Percentiles rank a stretch among this genome's conserved stretches.
Conservation (phyloP, 2,797 vertebrate species). For the Phoxinus dragarum region DNA sequence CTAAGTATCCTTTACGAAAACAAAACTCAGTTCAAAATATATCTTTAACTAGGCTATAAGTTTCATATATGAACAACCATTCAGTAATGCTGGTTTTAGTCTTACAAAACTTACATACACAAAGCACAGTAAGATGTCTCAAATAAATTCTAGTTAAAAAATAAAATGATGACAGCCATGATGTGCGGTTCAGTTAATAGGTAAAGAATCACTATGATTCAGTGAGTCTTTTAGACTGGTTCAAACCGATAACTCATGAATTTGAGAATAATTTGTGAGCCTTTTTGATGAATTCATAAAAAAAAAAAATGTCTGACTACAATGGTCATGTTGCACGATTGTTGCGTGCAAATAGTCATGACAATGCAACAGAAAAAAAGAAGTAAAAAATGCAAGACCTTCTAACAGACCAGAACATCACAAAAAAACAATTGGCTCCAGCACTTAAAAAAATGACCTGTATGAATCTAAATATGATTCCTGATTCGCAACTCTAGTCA, state of each 20-base stretch:
- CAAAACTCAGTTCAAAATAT: neutral
- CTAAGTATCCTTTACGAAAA: neutral
- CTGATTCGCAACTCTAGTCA: neutral
- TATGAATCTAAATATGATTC: neutral
- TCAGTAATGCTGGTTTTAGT: neutral
- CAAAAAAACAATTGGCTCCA: neutral
- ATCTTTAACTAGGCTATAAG: no score
- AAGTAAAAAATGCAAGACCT: neutral
- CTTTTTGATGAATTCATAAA: neutral
- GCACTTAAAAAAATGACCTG: neutral
- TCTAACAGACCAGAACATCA: no score
- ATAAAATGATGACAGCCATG: neutral
- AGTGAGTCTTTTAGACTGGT: neutral
- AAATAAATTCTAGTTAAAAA: no score
- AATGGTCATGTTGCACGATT: neutral
- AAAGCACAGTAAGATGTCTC: neutral
- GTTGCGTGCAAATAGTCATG: neutral
- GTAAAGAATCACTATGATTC: neutral
- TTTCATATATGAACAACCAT: neutral
- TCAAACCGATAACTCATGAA: neutral
- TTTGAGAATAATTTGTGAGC: neutral
- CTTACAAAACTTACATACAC: neutral
- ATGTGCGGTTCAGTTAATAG: neutral
- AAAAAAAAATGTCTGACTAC: neutral
- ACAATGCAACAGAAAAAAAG: neutral